Evolutionary conservation across 2,113 vertebrate genomes (phyloP).

Genomic region (Petrocephalus zakoni): DNA sequence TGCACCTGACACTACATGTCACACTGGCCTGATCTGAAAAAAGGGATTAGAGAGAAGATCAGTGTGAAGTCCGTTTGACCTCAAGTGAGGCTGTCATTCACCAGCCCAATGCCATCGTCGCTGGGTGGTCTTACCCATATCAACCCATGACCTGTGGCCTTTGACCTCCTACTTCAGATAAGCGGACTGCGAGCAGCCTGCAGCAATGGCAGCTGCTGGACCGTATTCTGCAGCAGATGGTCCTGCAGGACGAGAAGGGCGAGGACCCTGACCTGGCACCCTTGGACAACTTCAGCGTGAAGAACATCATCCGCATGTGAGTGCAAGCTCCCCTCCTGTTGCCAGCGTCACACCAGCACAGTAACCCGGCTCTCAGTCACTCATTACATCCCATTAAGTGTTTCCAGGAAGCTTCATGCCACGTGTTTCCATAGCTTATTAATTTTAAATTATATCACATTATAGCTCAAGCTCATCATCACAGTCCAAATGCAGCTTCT

Average conservation of each 20-base stretch:
- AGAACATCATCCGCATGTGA: slow-evolving; percentile 95
- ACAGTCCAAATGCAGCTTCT: neutral
- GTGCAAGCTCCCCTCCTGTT: slow-evolving; percentile 33
- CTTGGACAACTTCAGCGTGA: slow-evolving; percentile 92
- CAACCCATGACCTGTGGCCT: neutral
- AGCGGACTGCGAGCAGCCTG: slow-evolving; percentile 73
- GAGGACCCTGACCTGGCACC: slow-evolving; percentile 83
- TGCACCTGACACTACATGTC: neutral
- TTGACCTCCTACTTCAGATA: slow-evolving; percentile 62
- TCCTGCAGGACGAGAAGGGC: slow-evolving; percentile 89
- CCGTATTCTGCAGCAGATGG: slow-evolving; percentile 91
- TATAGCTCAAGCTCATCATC: neutral
- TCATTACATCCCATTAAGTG: neutral
- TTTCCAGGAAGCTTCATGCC: neutral
- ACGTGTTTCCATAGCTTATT: neutral
- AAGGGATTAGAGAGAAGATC: neutral
- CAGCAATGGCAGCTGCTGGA: slow-evolving; percentile 96
- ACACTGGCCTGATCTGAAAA: neutral
- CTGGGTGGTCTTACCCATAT: neutral
- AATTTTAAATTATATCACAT: neutral
- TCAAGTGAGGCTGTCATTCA: neutral
- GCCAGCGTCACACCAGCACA: neutral
- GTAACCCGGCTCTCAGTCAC: neutral
- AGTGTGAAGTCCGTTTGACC: neutral
- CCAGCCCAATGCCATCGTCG: neutral